Evolutionary conservation across 1,140 invertebrate genomes (phyloP), one percentile per base, ranked within the genome.

Genomic region (Drosophila malerkotliana): DNA sequence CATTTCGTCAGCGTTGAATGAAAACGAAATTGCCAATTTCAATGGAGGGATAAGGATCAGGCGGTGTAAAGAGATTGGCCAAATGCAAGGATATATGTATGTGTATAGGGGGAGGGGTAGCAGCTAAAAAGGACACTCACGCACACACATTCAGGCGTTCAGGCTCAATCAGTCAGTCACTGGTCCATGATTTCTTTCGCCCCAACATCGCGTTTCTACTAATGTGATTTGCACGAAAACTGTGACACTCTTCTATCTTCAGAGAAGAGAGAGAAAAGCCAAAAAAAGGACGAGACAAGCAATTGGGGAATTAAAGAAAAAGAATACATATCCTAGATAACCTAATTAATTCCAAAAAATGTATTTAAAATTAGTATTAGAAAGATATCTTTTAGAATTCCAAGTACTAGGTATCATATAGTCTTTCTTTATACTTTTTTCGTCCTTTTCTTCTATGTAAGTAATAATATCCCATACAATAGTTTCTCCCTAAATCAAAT

Each of bases 1-100:
- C 82, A 87, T 87, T 87, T 87, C 82, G 78, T 87, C 82, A 81
- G 66, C 69, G 66, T 76, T 81, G 78, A 87, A 88, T 87, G 78
- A 87, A 87, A 87, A 79, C 56, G 71, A 87, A 87, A 87, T 87
- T 87, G 82, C 69, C 82, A 88, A 87, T 87, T 87, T 69, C 60
- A 61, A 60, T 63, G 66, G 14, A 2, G 53, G 52, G 48, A 78
- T 53, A 56, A 62, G 48, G 24, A 26, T 21, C 24, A 34, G 39
- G 5, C 4, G 63, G 1, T 9, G 15, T 34, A 34, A 34, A 34
- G 32, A 10, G 32, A 34, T 34, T 34, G 32, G 10, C 8, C 10
- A 34, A 34, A 9, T 34, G 15, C 1, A 26, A 3, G 10, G 24
- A 44, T 28, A 14, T 14, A 39, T 37, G 34, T 14, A 39, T 37